Evolutionary conservation across 2,888 invertebrate species (phyloP), one percentile per base, ranked within the genome.

Genomic region (Rhyacophila evoluta): DNA sequence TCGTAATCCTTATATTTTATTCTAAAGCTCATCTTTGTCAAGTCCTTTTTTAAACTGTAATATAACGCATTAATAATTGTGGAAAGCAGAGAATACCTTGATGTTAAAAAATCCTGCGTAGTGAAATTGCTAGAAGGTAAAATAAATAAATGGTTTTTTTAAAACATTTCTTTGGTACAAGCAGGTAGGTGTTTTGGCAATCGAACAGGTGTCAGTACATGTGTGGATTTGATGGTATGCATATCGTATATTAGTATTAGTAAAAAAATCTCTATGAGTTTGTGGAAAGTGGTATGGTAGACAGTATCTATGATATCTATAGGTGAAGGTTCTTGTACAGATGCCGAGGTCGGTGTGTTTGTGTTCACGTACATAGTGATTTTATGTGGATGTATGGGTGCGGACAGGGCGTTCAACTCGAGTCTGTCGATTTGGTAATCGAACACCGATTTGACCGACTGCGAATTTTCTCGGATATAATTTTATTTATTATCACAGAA

Each of bases 131-230:
- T n/a, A n/a, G n/a, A n/a, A n/a, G n/a, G 15, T 39, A 39, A 12
- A 15, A 12, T 39, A 55, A 55, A 25, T 55, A 55, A 8, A 8
- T 8, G 29, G 29, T 6, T n/a, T n/a, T n/a, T n/a, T n/a, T n/a
- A 15, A 55, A 19, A 19, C 19, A 55, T 55, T 55, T 55, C 55
- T 55, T 55, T 19, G 15, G 55, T 55, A 55, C 55, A n/a, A n/a
- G n/a, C n/a, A n/a, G n/a, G n/a, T n/a, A 55, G 55, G 55, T 55
- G 55, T 55, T 55, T 55, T 55, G 55, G 55, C 55, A 55, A 55
- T 8, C 55, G 15, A 10, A 55, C 55, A 55, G 55, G 55, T 55
- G 55, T 55, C 55, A 25, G 55, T 33, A 33, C 6, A 33, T 6
- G 29, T 33, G 6, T 6, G 29, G 6, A 6, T 33, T 6, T 33